Conservation (phyloP, 2,797 vertebrate genomes). For the Eutrigla gurnardus region DNA sequence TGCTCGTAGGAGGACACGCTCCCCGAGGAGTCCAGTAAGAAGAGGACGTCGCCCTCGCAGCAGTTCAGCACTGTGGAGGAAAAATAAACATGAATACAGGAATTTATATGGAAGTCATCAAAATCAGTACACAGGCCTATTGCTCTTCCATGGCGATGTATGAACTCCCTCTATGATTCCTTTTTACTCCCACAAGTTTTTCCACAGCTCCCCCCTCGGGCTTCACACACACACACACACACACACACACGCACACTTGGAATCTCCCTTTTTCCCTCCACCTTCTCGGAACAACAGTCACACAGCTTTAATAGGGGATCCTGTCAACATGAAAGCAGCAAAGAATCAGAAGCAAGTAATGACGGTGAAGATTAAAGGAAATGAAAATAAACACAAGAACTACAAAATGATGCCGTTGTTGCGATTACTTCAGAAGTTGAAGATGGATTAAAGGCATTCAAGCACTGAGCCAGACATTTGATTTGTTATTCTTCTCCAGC, state of each 20-base stretch:
- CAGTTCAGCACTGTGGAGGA: conserved; percentile 80
- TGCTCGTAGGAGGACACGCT: conserved; percentile 95
- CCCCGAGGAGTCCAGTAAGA: conserved; percentile 95
- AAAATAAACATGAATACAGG: conserved; percentile 1
- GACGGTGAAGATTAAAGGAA: conserved; percentile 41
- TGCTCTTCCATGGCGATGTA: neutral
- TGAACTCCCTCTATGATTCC: conserved; percentile 22
- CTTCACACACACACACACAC: conserved; percentile 31
- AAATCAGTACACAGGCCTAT: neutral
- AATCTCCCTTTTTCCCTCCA: conserved; percentile 37
- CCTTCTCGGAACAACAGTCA: conserved; percentile 57
- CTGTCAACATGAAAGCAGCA: conserved; percentile 52
- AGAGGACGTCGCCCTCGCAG: conserved; percentile 91
- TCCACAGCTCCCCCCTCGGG: conserved; percentile 31
- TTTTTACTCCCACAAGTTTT: conserved; percentile 49
- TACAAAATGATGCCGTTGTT: conserved; percentile 18
- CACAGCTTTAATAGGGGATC: conserved; percentile 45
- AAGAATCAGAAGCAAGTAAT: conserved; percentile 38
- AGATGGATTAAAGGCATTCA: conserved; percentile 34
- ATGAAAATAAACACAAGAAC: conserved; percentile 53
- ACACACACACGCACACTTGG: conserved; percentile 34
- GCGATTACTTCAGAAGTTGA: conserved; percentile 36
- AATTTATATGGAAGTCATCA: neutral
- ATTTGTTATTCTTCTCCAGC: neutral
- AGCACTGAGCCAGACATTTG: neutral